phyloP scores from a whole-genome alignment of 2,888 invertebrate genomes.

The Acleris sparsana region DNA sequence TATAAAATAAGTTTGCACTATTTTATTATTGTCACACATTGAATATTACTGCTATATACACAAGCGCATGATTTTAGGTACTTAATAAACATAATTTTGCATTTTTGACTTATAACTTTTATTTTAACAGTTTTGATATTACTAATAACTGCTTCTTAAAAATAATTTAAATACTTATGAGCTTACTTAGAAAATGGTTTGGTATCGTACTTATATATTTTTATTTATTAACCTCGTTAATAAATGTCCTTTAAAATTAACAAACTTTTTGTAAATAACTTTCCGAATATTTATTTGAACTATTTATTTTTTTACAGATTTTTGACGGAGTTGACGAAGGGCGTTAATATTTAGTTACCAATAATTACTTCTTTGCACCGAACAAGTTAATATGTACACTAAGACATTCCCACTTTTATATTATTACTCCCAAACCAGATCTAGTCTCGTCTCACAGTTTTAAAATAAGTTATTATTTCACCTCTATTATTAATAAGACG shows the following conservation, averaged over 20 bases:
- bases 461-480: constrained; percentile 68
- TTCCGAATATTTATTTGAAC: constrained; percentile 42
- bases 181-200: constrained; percentile 14
- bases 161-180: background rate
- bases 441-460: constrained; percentile 83
- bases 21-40: background rate
- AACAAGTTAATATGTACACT: constrained; percentile 41
- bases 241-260: background rate
- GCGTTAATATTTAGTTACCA: constrained; percentile 60
- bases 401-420: constrained; percentile 42
- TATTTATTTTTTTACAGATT: constrained; percentile 67
- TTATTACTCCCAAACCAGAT: constrained; percentile 72
- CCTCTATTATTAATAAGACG: constrained; percentile 31
- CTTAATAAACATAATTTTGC: background rate
- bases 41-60: constrained; percentile 9
- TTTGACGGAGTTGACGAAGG: constrained; percentile 60
- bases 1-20: too few species aligned
- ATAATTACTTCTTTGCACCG: constrained; percentile 43
- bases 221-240: background rate
- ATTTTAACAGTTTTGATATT: constrained; percentile 32
- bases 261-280: constrained; percentile 38
- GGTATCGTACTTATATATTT: background rate
- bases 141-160: constrained; percentile 18
- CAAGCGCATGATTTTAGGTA: constrained; percentile 15
- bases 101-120: constrained; percentile 4